Conservation (phyloP, 2,888 invertebrate genomes). For the Cephus runcator region DNA sequence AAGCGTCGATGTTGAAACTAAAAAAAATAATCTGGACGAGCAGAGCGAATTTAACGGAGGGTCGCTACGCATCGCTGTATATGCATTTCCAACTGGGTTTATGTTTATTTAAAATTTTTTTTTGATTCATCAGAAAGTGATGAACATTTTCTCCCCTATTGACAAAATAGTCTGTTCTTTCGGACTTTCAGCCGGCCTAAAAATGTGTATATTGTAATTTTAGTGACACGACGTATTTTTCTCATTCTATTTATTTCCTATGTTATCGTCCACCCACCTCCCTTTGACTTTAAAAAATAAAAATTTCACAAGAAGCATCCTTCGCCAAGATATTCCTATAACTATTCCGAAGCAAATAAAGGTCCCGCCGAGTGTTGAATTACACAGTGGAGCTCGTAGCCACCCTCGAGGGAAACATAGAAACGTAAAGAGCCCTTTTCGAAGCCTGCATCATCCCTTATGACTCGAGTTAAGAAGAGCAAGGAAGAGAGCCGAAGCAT, state of each 20-base stretch:
- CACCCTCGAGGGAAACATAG: not conserved
- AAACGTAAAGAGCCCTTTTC: not conserved
- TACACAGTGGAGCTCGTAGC: not conserved
- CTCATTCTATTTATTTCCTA: not conserved
- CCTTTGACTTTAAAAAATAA: not conserved
- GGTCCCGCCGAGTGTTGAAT: not conserved
- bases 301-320: not conserved
- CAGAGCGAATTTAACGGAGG: not conserved
- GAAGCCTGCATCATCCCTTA: conserved; percentile 14
- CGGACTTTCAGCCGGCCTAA: not conserved
- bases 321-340: not conserved
- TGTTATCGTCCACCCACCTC: not conserved
- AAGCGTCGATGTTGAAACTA: not conserved
- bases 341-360: not conserved
- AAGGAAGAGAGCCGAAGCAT: conserved; percentile 14
- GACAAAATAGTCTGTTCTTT: not conserved
- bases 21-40: not conserved
- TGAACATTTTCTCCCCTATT: not conserved
- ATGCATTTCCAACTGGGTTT: not conserved
- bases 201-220: not conserved
- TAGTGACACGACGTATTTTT: not conserved
- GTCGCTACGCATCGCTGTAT: not conserved
- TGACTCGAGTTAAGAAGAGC: conserved; percentile 28
- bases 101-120: not conserved
- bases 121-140: not conserved